Conservation (phyloP, 23 tunicate genomes). For the Styela clava region DNA sequence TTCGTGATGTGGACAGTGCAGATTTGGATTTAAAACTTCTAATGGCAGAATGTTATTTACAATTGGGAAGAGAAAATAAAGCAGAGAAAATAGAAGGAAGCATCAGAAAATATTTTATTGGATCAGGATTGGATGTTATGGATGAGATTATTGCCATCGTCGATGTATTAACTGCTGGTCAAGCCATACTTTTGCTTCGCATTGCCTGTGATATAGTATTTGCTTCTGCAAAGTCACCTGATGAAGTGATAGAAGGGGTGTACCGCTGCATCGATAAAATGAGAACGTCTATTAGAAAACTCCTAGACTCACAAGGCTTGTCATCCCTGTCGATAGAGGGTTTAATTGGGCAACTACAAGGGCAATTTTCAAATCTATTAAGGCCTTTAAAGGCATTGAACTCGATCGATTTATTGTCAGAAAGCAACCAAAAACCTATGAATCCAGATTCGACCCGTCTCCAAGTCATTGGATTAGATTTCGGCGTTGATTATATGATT, state of each 20-base stretch:
- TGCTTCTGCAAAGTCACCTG: background rate
- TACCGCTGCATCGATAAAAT: background rate
- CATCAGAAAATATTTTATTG: background rate
- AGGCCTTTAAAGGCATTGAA: background rate
- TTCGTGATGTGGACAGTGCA: background rate
- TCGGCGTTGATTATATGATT: constrained; percentile 8
- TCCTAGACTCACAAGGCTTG: background rate
- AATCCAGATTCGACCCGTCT: background rate
- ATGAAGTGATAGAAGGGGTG: background rate
- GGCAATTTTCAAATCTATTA: background rate
- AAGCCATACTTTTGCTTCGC: background rate
- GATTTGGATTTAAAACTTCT: background rate
- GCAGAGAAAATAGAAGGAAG: background rate
- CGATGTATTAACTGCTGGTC: background rate
- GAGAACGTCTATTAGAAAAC: background rate
- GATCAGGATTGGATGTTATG: background rate
- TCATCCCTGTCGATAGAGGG: background rate
- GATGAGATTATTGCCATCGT: background rate
- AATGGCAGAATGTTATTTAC: background rate
- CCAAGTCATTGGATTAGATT: background rate
- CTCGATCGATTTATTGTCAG: background rate
- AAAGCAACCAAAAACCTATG: background rate
- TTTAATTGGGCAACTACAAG: background rate
- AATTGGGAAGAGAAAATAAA: constrained; percentile 10
- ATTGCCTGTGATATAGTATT: background rate